Percentiles rank a stretch among this genome's conserved stretches.
Conservation (phyloP, 2,797 vertebrate species). For the Mustela erminea region DNA sequence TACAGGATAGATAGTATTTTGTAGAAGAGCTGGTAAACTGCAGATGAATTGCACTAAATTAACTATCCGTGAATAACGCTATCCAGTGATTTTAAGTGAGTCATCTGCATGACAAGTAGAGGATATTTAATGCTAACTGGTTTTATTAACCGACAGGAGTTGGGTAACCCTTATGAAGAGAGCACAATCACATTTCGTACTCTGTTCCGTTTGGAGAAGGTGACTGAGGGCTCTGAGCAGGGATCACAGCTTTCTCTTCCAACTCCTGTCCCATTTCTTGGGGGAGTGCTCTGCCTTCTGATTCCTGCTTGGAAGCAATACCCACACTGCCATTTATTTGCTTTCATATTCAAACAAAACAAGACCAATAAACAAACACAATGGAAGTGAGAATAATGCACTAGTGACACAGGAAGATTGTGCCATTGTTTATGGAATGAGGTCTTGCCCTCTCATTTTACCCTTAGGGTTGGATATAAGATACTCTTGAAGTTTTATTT, state of each 20-base stretch:
- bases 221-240: not conserved
- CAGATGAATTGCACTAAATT: slow-evolving; percentile 70
- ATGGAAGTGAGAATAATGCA: not conserved
- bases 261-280: not conserved
- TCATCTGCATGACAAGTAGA: slow-evolving; percentile 68
- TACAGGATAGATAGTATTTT: slow-evolving; percentile 56
- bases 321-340: slow-evolving; percentile 1
- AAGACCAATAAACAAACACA: not conserved
- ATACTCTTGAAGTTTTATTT: not conserved
- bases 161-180: not conserved
- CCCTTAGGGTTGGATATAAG: not conserved
- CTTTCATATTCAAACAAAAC: slow-evolving; percentile 40
- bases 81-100: slow-evolving; percentile 66
- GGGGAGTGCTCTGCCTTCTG: not conserved
- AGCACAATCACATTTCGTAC: slow-evolving; percentile 69
- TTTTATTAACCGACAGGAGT: slow-evolving; percentile 64
- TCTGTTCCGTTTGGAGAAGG: not conserved
- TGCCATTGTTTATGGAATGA: not conserved
- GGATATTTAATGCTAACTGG: slow-evolving; percentile 71
- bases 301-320: slow-evolving; percentile 44
- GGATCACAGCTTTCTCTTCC: slow-evolving; percentile 7
- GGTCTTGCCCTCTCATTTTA: slow-evolving; percentile 1
- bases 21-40: slow-evolving; percentile 66
- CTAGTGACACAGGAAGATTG: not conserved
- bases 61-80: slow-evolving; percentile 50